Conservation (phyloP, 2,888 invertebrate species). For the Entomobrya multifasciata region DNA sequence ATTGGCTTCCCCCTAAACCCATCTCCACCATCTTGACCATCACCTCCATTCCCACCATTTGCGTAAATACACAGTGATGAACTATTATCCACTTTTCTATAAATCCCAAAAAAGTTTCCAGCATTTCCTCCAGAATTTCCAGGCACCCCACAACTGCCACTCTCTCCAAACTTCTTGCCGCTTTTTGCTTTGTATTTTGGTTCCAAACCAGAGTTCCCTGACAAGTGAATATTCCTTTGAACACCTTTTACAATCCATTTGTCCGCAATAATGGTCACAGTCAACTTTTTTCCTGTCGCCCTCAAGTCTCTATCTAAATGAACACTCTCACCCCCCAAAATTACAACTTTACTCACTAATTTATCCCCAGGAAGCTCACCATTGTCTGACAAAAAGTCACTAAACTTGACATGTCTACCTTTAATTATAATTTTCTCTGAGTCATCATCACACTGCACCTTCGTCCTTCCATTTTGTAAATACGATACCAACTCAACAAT, state of each 20-base stretch:
- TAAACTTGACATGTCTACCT: slow-evolving; percentile 12
- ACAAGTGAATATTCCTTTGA: not conserved
- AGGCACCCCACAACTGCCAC: not conserved
- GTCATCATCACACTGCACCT: not conserved
- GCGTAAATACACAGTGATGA: not conserved
- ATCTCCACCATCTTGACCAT: not conserved
- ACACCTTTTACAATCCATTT: not conserved
- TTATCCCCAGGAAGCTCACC: not conserved
- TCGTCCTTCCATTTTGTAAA: not conserved
- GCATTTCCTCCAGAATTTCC: slow-evolving; percentile 12
- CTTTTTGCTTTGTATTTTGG: not conserved
- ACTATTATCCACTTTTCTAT: not conserved
- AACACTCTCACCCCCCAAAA: not conserved
- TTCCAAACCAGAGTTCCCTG: not conserved
- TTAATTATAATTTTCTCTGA: not conserved
- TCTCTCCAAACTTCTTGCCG: not conserved
- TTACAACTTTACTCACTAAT: not conserved
- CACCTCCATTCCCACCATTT: not conserved
- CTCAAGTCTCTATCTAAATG: not conserved
- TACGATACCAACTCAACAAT: not conserved
- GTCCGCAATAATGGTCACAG: not conserved
- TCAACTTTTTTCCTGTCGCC: not conserved
- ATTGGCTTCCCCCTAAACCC: not conserved
- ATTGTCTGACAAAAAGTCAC: not conserved
- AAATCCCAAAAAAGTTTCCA: slow-evolving; percentile 4